phyloP scores from a whole-genome alignment of 2,113 vertebrate species.

The Geococcyx californianus region DNA sequence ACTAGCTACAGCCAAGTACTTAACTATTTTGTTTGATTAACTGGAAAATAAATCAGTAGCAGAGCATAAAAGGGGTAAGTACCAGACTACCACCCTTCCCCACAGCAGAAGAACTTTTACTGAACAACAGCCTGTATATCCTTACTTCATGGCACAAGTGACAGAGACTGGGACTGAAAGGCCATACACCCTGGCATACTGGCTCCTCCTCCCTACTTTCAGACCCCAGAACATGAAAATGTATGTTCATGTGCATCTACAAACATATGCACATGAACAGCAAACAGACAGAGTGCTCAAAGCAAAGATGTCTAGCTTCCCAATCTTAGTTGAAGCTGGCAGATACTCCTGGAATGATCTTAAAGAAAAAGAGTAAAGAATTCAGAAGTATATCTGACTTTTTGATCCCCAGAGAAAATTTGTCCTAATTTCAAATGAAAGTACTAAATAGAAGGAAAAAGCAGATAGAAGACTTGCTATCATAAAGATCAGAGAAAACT shows the following conservation, averaged over 20 bases:
- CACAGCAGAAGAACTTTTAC: background rate
- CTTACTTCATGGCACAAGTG: background rate
- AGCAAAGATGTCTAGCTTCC: background rate
- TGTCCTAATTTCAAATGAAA: background rate
- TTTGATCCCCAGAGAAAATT: background rate
- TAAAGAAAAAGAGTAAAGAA: background rate
- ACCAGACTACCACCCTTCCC: background rate
- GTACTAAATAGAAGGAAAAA: background rate
- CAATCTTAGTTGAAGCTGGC: background rate
- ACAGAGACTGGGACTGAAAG: background rate
- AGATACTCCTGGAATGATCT: background rate
- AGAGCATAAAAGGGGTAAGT: background rate
- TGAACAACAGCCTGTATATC: background rate
- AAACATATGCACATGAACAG: background rate
- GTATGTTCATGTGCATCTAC: background rate
- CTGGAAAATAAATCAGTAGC: background rate
- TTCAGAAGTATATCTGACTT: background rate
- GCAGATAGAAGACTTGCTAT: background rate
- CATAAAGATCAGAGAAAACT: background rate
- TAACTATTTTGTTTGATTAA: too few species aligned
- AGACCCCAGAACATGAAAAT: background rate
- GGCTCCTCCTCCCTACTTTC: background rate
- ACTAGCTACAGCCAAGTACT: too few species aligned
- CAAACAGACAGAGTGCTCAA: background rate
- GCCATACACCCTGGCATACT: accelerated